phyloP scores from a whole-genome alignment of 2,888 invertebrate species.

The Petrolisthes manimaculis region DNA sequence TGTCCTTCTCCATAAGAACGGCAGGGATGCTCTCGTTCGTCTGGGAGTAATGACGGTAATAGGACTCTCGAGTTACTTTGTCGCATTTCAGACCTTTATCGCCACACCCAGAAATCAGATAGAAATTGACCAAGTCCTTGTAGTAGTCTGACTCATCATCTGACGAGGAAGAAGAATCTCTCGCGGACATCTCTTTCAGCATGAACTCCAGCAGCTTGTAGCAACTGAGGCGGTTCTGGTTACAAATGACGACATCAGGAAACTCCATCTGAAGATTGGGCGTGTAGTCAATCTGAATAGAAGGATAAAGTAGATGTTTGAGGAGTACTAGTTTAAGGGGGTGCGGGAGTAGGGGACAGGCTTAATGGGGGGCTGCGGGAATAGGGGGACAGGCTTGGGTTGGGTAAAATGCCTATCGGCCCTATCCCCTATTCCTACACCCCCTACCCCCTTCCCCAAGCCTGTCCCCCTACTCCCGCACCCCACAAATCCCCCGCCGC shows the following conservation, averaged over 20 bases:
- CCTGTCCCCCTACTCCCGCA: too few species aligned
- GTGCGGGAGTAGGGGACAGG: too few species aligned
- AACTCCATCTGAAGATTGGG: constrained; percentile 27
- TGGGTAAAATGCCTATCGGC: too few species aligned
- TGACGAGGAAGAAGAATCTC: too few species aligned
- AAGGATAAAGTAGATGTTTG: background rate
- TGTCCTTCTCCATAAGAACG: background rate
- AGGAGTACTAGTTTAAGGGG: too few species aligned
- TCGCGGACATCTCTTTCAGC: background rate
- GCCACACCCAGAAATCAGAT: constrained; percentile 29
- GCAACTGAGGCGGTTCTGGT: constrained; percentile 53
- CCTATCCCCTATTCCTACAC: too few species aligned
- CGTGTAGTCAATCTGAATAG: constrained; percentile 8
- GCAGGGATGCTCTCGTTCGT: background rate
- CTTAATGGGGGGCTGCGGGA: too few species aligned
- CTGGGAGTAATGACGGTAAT: background rate
- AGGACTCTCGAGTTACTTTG: background rate
- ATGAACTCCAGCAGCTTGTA: constrained; percentile 6
- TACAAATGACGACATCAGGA: constrained; percentile 54
- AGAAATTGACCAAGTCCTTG: background rate
- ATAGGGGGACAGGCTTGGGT: too few species aligned
- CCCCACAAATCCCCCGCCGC: too few species aligned
- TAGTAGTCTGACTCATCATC: too few species aligned
- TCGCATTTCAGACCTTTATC: background rate
- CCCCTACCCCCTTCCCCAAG: too few species aligned